Base-by-base conservation (phyloP, 2,888 invertebrate species). In the Cryptocephalus moraei region DNA sequence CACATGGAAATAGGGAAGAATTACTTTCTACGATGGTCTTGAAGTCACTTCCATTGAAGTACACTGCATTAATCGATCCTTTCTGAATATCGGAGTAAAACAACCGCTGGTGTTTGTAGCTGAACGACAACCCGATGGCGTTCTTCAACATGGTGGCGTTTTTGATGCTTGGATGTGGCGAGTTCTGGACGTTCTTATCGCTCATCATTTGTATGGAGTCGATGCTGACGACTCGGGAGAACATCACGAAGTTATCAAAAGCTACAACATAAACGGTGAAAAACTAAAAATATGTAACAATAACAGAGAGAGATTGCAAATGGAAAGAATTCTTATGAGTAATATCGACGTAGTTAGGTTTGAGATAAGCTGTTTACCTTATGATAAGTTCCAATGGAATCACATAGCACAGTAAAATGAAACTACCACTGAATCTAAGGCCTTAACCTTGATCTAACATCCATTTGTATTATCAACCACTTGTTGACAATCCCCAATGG, bases 21-120 rank as follows among this genome's bases (percentile, higher is more conserved):
- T 74, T 66, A 81, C 82, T 79, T 58, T 81, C 79, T 9, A 87
- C 77, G 52, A 91, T 73, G 38, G 83, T 77, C 34, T 73, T 73
- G 69, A 89, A 86, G 1, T 77, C 78, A 32, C 78, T 76, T 42
- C 91, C 91, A 72, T 91, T 84, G 71, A 91, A 91, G 64, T 75
- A 76, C 41, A 89, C 91, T 33, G 81, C 77, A 71, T 86, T 85
- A 62, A 93, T 90, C 56, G 86, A 81, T 47, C 89, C 90, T 62
- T 84, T 76, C 66, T 91, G 89, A 52, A 92, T 90, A 70, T 92
- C 92, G 1, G 91, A 91, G 73, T 89, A 93, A 73, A 88, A 91
- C 43, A 91, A 73, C 43, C 81, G 73, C 56, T 80, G 75, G 33
- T 73, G 72, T 49, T 73, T 70, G 69, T 84, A 89, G 72, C 89